Percentiles rank a stretch among this genome's conserved stretches.
These are phyloP conservation scores for Chloropsis cyanopogon DNA, from an alignment of 2,113 vertebrate genomes.

Conservation along the genomic window DNA sequence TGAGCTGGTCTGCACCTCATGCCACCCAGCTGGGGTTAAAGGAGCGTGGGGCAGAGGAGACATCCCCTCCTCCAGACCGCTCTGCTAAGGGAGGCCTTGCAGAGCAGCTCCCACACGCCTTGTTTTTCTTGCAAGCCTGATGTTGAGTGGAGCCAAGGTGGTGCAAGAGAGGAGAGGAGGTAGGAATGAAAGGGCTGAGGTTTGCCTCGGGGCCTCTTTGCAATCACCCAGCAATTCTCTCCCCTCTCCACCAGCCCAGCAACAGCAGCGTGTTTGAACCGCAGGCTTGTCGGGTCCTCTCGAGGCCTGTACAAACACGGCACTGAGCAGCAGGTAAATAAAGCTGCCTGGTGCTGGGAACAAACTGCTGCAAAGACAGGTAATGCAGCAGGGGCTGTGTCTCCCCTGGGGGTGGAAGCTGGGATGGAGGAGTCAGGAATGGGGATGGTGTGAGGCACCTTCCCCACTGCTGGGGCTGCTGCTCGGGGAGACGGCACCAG, in stretches of 20 bases:
- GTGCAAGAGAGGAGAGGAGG: slow-evolving; percentile 49
- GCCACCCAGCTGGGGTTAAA: background rate
- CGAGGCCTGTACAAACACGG: slow-evolving; percentile 55
- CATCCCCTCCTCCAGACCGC: background rate
- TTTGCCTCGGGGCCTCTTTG: slow-evolving; percentile 56
- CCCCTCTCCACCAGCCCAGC: background rate
- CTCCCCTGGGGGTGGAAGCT: background rate
- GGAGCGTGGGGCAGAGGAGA: rapidly evolving
- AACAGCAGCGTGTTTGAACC: slow-evolving; percentile 15
- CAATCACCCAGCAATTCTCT: slow-evolving; percentile 52
- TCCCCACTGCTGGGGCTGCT: background rate
- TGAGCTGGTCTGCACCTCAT: background rate
- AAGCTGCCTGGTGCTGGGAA: background rate
- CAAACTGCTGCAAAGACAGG: background rate
- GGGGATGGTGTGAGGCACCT: background rate
- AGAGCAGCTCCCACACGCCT: background rate
- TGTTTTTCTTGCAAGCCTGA: slow-evolving; percentile 47
- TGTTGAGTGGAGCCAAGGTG: background rate
- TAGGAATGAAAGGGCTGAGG: slow-evolving; percentile 63
- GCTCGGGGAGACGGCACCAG: rapidly evolving
- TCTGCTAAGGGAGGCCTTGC: background rate
- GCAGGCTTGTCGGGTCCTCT: slow-evolving; percentile 39
- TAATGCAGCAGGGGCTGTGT: background rate
- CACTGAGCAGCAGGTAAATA: slow-evolving; percentile 5
- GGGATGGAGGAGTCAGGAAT: background rate